phyloP scores from a whole-genome alignment of 2,113 vertebrate genomes.

The Drymodes brunneopygia region DNA sequence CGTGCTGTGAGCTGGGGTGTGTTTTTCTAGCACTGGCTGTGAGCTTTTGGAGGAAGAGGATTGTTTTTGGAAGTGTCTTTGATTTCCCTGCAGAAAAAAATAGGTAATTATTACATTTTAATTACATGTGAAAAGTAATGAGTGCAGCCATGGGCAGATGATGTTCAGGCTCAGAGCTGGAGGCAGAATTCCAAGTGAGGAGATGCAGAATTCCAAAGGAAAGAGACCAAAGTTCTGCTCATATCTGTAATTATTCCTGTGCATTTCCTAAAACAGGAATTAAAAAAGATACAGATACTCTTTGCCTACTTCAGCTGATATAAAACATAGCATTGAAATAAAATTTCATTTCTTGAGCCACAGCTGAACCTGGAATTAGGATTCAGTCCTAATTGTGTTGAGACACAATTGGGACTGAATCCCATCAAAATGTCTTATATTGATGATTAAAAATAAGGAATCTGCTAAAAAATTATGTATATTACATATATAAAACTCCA shows the following conservation, averaged over 20 bases:
- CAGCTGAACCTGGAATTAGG: fast-evolving
- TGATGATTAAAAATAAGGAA: not conserved
- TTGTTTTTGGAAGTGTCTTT: not conserved
- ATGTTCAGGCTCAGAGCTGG: not conserved
- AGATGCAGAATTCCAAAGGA: not conserved
- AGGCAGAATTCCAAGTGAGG: not conserved
- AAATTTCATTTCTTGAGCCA: not conserved
- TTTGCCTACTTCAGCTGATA: not conserved
- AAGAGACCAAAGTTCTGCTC: not conserved
- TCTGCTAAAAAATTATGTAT: fast-evolving
- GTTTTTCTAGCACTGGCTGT: not conserved
- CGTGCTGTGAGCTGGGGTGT: not conserved
- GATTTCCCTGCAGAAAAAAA: not conserved
- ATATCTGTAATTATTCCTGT: not conserved
- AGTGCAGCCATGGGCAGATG: not conserved
- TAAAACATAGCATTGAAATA: not conserved
- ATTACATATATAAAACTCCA: not conserved
- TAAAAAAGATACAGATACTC: fast-evolving
- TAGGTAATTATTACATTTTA: not conserved
- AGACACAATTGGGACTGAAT: not conserved
- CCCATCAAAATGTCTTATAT: not conserved
- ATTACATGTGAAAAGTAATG: fast-evolving
- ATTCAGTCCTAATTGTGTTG: not conserved
- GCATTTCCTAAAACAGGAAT: not conserved
- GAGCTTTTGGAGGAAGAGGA: not conserved